Conservation (phyloP, 2,797 vertebrate genomes). For the Malurus splendens region DNA sequence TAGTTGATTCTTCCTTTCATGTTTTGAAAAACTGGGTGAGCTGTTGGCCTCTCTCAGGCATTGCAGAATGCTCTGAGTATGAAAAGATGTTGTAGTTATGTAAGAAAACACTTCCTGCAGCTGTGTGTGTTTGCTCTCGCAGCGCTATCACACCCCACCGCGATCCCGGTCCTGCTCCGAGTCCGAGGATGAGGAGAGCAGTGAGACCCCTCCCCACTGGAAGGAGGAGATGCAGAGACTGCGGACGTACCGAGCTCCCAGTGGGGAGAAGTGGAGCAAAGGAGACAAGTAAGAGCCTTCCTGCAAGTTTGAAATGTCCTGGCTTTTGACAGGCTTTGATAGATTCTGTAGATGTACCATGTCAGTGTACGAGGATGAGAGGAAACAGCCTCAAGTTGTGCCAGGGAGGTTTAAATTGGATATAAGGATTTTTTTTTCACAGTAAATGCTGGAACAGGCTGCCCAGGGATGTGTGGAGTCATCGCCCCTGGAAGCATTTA, state of each 20-base stretch:
- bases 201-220: conserved; percentile 97
- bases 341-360: accelerated
- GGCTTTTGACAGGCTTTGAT: accelerated
- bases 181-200: conserved; percentile 86
- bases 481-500: not conserved
- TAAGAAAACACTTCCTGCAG: accelerated
- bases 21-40: not conserved
- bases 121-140: not conserved
- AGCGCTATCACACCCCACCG: conserved; percentile 96
- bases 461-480: not conserved
- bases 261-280: conserved; percentile 91
- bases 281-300: conserved; percentile 85
- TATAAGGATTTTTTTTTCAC: accelerated
- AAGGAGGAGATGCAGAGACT: conserved; percentile 95
- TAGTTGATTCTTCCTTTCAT: not conserved
- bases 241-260: conserved; percentile 82
- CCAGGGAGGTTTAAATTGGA: not conserved
- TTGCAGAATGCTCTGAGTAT: not conserved
- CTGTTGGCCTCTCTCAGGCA: not conserved
- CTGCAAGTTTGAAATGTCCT: accelerated
- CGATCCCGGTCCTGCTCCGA: conserved; percentile 88
- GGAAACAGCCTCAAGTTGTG: accelerated
- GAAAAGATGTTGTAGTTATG: accelerated
- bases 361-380: not conserved
- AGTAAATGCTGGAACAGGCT: not conserved